A percentile compares a stretch with the other conserved stretches of the same genome.
These are phyloP conservation scores for Drosophila melanosoma DNA, from an alignment of 2,888 invertebrate species.

Conservation along the genomic window DNA sequence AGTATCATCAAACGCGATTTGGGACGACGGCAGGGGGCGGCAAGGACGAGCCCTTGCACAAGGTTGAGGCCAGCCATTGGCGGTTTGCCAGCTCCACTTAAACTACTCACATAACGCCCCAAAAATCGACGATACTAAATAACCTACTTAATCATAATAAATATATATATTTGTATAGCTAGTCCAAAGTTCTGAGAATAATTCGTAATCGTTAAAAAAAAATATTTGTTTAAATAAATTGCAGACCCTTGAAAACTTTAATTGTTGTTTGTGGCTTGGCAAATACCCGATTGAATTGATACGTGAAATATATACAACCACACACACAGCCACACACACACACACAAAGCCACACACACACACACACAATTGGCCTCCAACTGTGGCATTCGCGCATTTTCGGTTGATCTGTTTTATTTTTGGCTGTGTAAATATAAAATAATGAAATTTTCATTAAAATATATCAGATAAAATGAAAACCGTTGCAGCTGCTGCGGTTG, in stretches of 20 bases:
- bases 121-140: slow-evolving; percentile 60
- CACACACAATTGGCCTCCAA: slow-evolving; percentile 23
- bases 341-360: background rate
- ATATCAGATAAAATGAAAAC: slow-evolving; percentile 48
- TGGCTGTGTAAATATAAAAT: slow-evolving; percentile 48
- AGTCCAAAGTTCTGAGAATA: slow-evolving; percentile 42
- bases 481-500: slow-evolving; percentile 33
- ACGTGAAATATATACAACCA: background rate
- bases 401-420: slow-evolving; percentile 26
- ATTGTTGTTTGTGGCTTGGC: background rate
- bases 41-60: slow-evolving; percentile 57
- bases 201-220: slow-evolving; percentile 41
- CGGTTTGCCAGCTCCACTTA: slow-evolving; percentile 52
- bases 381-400: slow-evolving; percentile 13
- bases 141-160: slow-evolving; percentile 54
- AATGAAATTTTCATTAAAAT: slow-evolving; percentile 62
- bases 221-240: slow-evolving; percentile 62
- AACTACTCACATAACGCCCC: slow-evolving; percentile 44
- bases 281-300: background rate
- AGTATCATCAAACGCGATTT: slow-evolving; percentile 25
- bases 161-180: slow-evolving; percentile 38
- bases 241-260: slow-evolving; percentile 47
- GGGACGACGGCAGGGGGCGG: slow-evolving; percentile 19
- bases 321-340: background rate
- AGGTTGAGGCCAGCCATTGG: slow-evolving; percentile 75